Evolutionary conservation across 2,888 invertebrate genomes (phyloP), one percentile per base, ranked within the genome.

Genomic region (Rhopalosiphum nymphaeae): DNA sequence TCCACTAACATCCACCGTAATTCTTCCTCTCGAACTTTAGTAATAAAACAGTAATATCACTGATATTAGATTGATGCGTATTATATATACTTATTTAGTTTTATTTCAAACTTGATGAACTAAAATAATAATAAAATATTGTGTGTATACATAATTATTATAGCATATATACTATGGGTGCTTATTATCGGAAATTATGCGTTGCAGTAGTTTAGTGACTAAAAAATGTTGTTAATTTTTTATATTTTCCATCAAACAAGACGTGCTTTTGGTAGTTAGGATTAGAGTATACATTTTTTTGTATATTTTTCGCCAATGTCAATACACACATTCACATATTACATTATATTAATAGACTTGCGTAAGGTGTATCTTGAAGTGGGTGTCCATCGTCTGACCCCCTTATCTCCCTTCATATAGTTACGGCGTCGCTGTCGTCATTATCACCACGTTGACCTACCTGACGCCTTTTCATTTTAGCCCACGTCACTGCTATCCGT

Each of bases 401-500:
- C 44, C 57, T 56, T 61, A 78, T 78, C 36, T 2, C 36, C 9
- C 36, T 78, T 21, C 36, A 78, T 21, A 21, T 36, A 21, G 21
- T 78, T 36, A 78, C 78, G 0, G 78, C 21, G 21, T 3, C 21
- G 5, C 42, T 13, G 10, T n/a, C 21, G 42, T 42, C 78, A 29
- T 42, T 42, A 42, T 91, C 53, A 26, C 42, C 53, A 78, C 78
- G 21, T 78, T 91, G 91, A 91, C 91, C 91, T 91, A 91, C 91
- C 91, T 91, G 91, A 91, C 91, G 53, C 26, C 42, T 91, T 91
- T 84, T 91, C 36, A 16, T n/a, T 44, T 90, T 90, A 61, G 90
- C 90, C 90, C 61, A 46, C 36, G 44, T 49, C 10, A 21, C 16
- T 26, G 42, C 0, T 42, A 9, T 36, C 5, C 61, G 29, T 46